Base-by-base conservation (phyloP, 2,888 invertebrate genomes). In the Drosophila basisetae region DNA sequence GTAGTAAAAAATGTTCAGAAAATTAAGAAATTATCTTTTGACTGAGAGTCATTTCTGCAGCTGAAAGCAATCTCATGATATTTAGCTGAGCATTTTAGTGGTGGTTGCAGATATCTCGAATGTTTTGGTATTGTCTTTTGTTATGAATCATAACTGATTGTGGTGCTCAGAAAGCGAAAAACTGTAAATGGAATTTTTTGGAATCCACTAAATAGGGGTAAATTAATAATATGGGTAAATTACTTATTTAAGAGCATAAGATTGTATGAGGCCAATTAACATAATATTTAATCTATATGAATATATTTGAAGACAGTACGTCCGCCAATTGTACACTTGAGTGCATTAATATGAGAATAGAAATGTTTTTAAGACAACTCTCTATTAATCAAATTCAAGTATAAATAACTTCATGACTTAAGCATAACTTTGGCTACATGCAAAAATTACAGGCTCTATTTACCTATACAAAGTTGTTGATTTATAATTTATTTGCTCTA, bases 1-100 rank as follows among this genome's bases (percentile, higher is more conserved):
- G 79, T 73, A 13, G 31, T 22, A 63, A 62, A 65, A 65, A 58
- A 62, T 55, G 13, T 55, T 35, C 28, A 22, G 60, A 52, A 62
- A 74, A 70, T 66, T 68, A 60, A 71, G 30, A 50, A 71, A 66
- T 68, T 71, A 68, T 73, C 68, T 78, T n/a, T 60, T 39, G 9
- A 30, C 54, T 55, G 60, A 53, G 43, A 33, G 28, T 13, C n/a
- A 22, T 41, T 41, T 18, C 22, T 33, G 18, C 0, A n/a, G 22
- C 35, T 10, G 5, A 53, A 33, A 33, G 33, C 7, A 28, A 16
- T 16, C 25, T 58, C n/a, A 31, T 58, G 43, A 13, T 13, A 47
- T 47, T 41, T 13, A 18, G 18, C 22, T 35, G 5, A 18, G 30
- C n/a, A 47, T 37, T 49, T 18, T 1, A 16, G 18, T 49, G 31